Conservation (phyloP, 1,140 invertebrate genomes). For the Yoshiicerus persimilis region DNA sequence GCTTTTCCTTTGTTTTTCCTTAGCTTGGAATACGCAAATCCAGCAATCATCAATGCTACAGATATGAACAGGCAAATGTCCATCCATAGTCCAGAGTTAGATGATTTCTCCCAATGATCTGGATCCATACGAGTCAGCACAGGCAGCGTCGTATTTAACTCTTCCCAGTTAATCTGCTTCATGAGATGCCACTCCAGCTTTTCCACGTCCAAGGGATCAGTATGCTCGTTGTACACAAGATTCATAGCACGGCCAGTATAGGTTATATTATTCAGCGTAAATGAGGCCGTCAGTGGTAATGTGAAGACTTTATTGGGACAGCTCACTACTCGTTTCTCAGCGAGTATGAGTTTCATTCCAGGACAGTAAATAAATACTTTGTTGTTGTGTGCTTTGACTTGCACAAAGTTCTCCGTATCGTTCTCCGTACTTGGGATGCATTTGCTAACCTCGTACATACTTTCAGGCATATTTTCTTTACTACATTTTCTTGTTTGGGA, state of each 20-base stretch:
- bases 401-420: not conserved
- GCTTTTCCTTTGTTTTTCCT: too few species aligned
- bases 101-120: not conserved
- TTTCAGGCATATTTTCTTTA: not conserved
- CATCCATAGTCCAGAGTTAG: too few species aligned
- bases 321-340: not conserved
- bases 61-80: too few species aligned
- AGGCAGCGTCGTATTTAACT: not conserved
- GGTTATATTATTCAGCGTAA: constrained; percentile 22
- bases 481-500: not conserved
- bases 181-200: constrained; percentile 25
- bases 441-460: not conserved
- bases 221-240: not conserved
- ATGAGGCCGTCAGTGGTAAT: constrained; percentile 14
- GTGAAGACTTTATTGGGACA: constrained; percentile 32
- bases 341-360: not conserved
- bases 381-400: not conserved
- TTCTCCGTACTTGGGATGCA: not conserved
- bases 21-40: too few species aligned
- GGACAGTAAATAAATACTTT: too few species aligned
- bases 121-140: not conserved
- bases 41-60: too few species aligned
- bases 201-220: not conserved
- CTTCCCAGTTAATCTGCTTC: constrained; percentile 22
- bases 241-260: constrained; percentile 8